Evolutionary conservation across 2,113 vertebrate genomes (phyloP), one percentile per base, ranked within the genome.

Genomic region (Mandrillus leucophaeus): DNA sequence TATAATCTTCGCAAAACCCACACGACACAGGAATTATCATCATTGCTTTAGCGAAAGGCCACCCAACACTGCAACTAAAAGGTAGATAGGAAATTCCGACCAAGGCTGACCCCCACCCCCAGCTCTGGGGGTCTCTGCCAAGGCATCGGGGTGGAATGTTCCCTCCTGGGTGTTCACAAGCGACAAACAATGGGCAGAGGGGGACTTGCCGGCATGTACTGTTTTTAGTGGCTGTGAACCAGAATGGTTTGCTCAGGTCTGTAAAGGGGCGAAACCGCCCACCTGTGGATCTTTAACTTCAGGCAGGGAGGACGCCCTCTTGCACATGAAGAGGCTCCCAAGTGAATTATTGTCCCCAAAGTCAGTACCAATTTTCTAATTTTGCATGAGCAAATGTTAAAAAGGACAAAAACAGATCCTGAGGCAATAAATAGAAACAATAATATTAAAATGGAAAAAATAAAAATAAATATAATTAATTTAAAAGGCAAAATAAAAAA

Each of bases 171-270:
- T 13, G 2, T 25, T 84, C 84, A 84, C 23, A 22, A 43, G 9
- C 0, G 4, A 9, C 5, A 3, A 35, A 22, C 10, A 12, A 1
- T 5, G 7, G 38, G 23, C 50, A 13, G 68, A 4, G 1, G 59
- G 76, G 5, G 4, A 52, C 10, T 43, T 23, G 35, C 10, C 7
- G 22, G 50, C 3, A 20, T 1, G 3, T 6, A 48, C 16, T 43
- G 8, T 4, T 6, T 8, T 25, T 38, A 14, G n/a, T 17, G 52
- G 55, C 40, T 0, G 12, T 1, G 50, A 50, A 48, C 27, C 20
- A 1, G 6, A 80, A 38, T 16, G 6, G 78, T 20, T 48, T 38
- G 40, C 20, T 61, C 6, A 25, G 17, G 52, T 13, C 52, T 17
- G 5, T 13, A 11, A 48, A n/a, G 48, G 16, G 40, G 72, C 2